Percentiles rank a stretch among this genome's conserved stretches.
Conservation (phyloP, 2,888 invertebrate species). For the Drosophila macrothrix region DNA sequence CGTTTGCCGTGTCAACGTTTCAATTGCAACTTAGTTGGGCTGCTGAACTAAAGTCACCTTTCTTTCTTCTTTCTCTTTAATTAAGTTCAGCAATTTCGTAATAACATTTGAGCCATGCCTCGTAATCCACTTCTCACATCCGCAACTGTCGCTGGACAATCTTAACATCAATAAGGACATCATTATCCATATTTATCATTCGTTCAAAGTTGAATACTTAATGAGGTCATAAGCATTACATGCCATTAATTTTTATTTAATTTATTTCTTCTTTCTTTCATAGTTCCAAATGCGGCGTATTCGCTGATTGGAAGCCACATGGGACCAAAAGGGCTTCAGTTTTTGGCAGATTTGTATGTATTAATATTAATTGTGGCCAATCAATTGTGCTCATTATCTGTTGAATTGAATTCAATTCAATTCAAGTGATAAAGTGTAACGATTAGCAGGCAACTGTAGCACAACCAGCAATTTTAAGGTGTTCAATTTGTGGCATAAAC, state of each 20-base stretch:
- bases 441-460: not conserved
- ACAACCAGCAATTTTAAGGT: not conserved
- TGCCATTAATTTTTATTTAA: slow-evolving; percentile 11
- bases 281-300: not conserved
- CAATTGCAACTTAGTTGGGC: slow-evolving; percentile 21
- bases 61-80: slow-evolving; percentile 16
- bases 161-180: not conserved
- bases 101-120: slow-evolving; percentile 8
- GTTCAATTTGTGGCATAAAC: not conserved
- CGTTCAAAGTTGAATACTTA: not conserved
- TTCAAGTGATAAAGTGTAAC: not conserved
- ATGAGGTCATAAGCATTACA: slow-evolving; percentile 34
- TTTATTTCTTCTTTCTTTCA: not conserved
- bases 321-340: not conserved
- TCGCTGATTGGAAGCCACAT: slow-evolving; percentile 1
- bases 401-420: not conserved
- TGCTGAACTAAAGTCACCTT: not conserved
- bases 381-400: slow-evolving; percentile 10
- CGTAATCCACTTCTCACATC: slow-evolving; percentile 31
- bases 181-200: not conserved
- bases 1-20: slow-evolving; percentile 35
- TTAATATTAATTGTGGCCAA: not conserved
- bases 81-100: slow-evolving; percentile 18
- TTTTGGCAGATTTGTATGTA: not conserved
- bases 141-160: not conserved